These are phyloP conservation scores for Crotophaga sulcirostris DNA, from an alignment of 2,113 vertebrate genomes.

Conservation along the genomic window DNA sequence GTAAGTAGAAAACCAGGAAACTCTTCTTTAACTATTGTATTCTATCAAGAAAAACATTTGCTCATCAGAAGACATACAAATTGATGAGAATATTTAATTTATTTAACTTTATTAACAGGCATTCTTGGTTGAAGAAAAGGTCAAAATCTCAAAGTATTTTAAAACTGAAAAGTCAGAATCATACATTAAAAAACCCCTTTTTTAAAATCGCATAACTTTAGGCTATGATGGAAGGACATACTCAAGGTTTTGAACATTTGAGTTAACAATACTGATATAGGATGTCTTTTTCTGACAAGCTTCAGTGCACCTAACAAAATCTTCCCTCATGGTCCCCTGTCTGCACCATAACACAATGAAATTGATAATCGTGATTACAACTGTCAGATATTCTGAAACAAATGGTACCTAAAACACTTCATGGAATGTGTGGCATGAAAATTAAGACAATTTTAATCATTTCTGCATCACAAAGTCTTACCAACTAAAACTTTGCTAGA, in stretches of 20 bases:
- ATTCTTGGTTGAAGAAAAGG: not conserved
- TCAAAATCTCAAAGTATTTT: not conserved
- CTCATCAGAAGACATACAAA: not conserved
- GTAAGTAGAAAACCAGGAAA: not conserved
- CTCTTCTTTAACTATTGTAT: not conserved
- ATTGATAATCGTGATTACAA: not conserved
- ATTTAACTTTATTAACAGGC: not conserved
- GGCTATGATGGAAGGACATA: not conserved
- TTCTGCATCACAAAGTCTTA: not conserved
- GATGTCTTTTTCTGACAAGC: not conserved
- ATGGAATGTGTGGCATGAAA: not conserved
- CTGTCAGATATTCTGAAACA: conserved; percentile 20
- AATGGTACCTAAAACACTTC: conserved; percentile 22
- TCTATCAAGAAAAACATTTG: not conserved
- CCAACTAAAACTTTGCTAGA: not conserved
- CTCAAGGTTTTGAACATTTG: not conserved
- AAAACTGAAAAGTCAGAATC: not conserved
- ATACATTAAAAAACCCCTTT: not conserved
- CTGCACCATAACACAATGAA: conserved; percentile 9
- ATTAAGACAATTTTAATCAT: not conserved
- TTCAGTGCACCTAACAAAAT: not conserved
- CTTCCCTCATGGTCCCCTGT: not conserved
- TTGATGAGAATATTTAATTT: not conserved
- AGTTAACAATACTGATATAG: not conserved
- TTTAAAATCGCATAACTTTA: not conserved